phyloP scores from a whole-genome alignment of 2,797 vertebrate species.

The Lepilemur septentrionalis region DNA sequence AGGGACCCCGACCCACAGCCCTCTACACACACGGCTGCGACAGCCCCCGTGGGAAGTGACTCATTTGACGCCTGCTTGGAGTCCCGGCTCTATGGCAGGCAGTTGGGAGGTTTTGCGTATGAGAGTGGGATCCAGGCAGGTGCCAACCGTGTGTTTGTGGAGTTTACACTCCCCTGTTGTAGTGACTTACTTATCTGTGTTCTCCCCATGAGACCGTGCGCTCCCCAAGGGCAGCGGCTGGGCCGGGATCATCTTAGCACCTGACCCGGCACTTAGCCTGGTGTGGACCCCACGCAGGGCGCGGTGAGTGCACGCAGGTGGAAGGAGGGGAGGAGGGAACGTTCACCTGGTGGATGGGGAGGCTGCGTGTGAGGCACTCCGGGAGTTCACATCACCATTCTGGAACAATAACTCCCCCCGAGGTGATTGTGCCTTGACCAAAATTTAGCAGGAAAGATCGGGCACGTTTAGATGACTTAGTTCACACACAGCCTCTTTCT shows the following conservation, averaged over 20 bases:
- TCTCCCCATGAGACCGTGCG: accelerated
- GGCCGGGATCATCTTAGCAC: neutral
- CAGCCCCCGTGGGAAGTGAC: accelerated
- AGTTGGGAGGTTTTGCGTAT: neutral
- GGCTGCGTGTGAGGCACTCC: accelerated
- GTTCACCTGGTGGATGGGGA: accelerated
- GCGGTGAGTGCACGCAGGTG: too few species aligned
- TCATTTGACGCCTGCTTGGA: neutral
- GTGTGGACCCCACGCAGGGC: accelerated
- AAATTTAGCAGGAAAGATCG: neutral
- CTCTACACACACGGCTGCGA: accelerated
- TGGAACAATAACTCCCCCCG: accelerated
- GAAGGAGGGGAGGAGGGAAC: too few species aligned
- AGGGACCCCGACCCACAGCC: accelerated
- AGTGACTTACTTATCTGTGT: accelerated
- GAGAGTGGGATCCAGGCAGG: too few species aligned
- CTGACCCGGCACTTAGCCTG: too few species aligned
- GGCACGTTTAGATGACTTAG: accelerated
- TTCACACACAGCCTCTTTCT: neutral
- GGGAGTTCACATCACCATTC: accelerated
- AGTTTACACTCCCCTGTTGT: accelerated
- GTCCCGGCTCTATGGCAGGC: neutral
- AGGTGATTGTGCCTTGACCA: neutral
- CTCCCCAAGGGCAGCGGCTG: neutral
- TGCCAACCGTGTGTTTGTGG: accelerated